These are phyloP conservation scores for Helicoverpa zea DNA, from an alignment of 1,140 invertebrate genomes.

Conservation along the genomic window DNA sequence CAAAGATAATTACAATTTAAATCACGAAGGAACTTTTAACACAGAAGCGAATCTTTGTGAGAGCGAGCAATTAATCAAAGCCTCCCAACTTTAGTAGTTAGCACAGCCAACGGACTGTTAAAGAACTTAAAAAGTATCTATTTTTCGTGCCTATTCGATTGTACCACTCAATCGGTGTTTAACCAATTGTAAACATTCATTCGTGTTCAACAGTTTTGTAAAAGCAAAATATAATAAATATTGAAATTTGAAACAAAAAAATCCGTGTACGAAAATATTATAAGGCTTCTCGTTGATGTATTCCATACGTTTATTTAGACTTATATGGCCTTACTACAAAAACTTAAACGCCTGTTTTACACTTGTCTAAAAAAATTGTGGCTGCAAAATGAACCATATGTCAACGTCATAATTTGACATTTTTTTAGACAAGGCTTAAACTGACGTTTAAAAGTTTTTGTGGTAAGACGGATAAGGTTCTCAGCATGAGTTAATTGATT, in stretches of 20 bases:
- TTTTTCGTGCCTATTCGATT: constrained; percentile 37
- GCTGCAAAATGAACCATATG: too few species aligned
- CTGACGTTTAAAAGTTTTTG: too few species aligned
- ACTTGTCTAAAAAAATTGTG: too few species aligned
- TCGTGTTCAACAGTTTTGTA: constrained; percentile 8
- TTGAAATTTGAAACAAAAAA: not conserved
- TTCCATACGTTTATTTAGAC: not conserved
- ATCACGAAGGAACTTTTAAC: constrained; percentile 43
- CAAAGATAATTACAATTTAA: constrained; percentile 48
- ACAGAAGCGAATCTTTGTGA: constrained; percentile 41
- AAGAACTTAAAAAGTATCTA: constrained; percentile 19
- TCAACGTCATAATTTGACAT: too few species aligned
- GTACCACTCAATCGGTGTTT: constrained; percentile 32
- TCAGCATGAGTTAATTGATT: not conserved
- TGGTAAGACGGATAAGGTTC: too few species aligned
- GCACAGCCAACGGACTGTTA: constrained; percentile 12
- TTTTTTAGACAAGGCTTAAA: too few species aligned
- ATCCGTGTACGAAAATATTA: not conserved
- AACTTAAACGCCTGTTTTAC: too few species aligned
- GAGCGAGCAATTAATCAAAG: constrained; percentile 45
- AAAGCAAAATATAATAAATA: constrained; percentile 4
- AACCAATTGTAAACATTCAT: constrained; percentile 34
- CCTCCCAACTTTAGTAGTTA: constrained; percentile 42
- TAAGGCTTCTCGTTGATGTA: not conserved
- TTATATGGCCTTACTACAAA: too few species aligned